Conservation (phyloP, 2,113 vertebrate species). For the Chionis minor region DNA sequence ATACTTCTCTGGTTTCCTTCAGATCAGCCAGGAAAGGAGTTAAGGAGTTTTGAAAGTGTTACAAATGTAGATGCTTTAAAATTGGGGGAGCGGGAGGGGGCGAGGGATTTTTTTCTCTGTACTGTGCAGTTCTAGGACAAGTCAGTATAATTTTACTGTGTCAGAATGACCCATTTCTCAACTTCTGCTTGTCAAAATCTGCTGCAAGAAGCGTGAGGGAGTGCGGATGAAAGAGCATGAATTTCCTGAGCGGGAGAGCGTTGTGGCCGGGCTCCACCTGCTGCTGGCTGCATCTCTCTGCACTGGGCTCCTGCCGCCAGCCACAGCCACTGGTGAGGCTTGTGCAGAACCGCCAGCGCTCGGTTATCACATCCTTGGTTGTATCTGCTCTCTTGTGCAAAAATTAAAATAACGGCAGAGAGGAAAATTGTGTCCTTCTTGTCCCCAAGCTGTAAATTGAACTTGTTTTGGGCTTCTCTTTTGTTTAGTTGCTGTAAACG, state of each 20-base stretch:
- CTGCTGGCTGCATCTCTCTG: not conserved
- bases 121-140: not conserved
- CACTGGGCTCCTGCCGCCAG: not conserved
- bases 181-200: not conserved
- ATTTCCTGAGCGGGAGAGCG: fast-evolving
- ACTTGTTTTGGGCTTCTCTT: not conserved
- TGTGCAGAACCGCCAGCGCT: fast-evolving
- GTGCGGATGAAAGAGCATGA: fast-evolving
- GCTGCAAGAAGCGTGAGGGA: not conserved
- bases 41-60: not conserved
- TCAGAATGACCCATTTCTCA: not conserved
- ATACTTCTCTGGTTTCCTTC: not conserved
- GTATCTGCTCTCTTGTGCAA: too few species aligned
- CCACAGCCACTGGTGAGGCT: not conserved
- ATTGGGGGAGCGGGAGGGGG: not conserved
- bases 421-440: not conserved
- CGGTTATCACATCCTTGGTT: fast-evolving
- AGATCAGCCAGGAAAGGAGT: not conserved
- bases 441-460: not conserved
- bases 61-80: not conserved
- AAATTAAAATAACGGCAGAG: not conserved
- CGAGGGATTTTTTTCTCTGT: not conserved
- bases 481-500: not conserved
- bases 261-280: slow-evolving; percentile 45
- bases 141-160: not conserved